phyloP scores from a whole-genome alignment of 2,888 invertebrate genomes.

The Autographa pulchrina region DNA sequence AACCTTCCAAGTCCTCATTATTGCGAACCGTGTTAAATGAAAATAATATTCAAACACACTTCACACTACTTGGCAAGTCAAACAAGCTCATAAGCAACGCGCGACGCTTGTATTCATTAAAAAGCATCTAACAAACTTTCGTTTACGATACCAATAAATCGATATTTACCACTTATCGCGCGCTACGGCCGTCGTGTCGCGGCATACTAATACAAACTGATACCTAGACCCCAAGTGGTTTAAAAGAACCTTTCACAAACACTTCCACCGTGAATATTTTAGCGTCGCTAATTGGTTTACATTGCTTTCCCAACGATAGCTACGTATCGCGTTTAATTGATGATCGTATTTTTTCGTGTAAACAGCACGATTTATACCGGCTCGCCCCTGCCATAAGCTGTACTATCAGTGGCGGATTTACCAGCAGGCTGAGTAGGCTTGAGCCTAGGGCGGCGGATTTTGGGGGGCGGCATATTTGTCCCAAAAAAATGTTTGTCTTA shows the following conservation, averaged over 20 bases:
- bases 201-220: conserved; percentile 64
- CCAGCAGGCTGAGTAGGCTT: too few species aligned
- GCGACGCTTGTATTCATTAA: background rate
- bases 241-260: conserved; percentile 59
- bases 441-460: too few species aligned
- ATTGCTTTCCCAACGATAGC: conserved; percentile 32
- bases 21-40: background rate
- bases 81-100: background rate
- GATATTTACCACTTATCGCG: conserved; percentile 58
- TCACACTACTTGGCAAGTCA: background rate
- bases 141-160: conserved; percentile 59
- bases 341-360: conserved; percentile 35
- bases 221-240: conserved; percentile 51
- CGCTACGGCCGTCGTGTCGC: conserved; percentile 59
- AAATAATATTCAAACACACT: background rate
- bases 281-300: conserved; percentile 69
- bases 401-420: too few species aligned
- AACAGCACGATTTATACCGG: conserved; percentile 14
- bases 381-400: background rate
- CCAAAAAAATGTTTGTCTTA: too few species aligned
- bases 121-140: conserved; percentile 30
- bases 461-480: too few species aligned
- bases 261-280: conserved; percentile 63
- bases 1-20: background rate
- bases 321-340: conserved; percentile 44